A percentile compares a stretch with the other conserved stretches of the same genome.
phyloP scores from a whole-genome alignment of 2,888 invertebrate species.

The Leucophenga maculata region DNA sequence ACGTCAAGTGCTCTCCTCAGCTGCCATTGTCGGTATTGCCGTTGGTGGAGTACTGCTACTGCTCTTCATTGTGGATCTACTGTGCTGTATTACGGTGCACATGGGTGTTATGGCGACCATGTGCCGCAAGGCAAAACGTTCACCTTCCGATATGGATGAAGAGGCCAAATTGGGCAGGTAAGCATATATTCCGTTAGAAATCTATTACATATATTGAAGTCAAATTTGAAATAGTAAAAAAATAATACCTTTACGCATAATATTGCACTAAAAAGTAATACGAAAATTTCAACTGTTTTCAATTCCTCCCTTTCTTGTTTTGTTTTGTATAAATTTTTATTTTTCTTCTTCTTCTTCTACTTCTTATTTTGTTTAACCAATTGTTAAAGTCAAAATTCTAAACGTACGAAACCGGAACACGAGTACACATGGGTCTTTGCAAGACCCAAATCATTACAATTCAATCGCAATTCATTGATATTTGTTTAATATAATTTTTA shows the following conservation, averaged over 20 bases:
- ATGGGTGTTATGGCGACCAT: conserved; percentile 81
- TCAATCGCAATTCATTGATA: conserved; percentile 65
- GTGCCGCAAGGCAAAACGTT: conserved; percentile 74
- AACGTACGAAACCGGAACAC: conserved; percentile 55
- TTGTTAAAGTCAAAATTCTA: conserved; percentile 43
- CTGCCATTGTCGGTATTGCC: conserved; percentile 88
- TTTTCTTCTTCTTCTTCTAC: too few relatives aligned
- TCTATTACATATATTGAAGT: too few relatives aligned
- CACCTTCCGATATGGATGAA: conserved; percentile 78
- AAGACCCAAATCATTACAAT: conserved; percentile 67
- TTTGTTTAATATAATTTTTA: conserved; percentile 55
- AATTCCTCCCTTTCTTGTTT: conserved; percentile 41
- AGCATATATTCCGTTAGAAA: too few relatives aligned
- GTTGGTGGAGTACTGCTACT: conserved; percentile 85
- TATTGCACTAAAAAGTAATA: conserved; percentile 68
- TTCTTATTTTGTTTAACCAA: conserved; percentile 31
- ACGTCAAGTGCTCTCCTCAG: conserved; percentile 71
- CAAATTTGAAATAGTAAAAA: too few relatives aligned
- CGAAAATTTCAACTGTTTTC: conserved; percentile 37
- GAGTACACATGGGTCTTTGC: conserved; percentile 70
- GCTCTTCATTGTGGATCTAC: conserved; percentile 87
- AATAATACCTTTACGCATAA: conserved; percentile 42
- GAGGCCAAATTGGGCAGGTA: conserved; percentile 90
- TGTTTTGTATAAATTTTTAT: conserved; percentile 39
- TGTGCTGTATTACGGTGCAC: conserved; percentile 81